These are phyloP conservation scores for Tachina fera DNA, from an alignment of 2,888 invertebrate species.

Conservation along the genomic window DNA sequence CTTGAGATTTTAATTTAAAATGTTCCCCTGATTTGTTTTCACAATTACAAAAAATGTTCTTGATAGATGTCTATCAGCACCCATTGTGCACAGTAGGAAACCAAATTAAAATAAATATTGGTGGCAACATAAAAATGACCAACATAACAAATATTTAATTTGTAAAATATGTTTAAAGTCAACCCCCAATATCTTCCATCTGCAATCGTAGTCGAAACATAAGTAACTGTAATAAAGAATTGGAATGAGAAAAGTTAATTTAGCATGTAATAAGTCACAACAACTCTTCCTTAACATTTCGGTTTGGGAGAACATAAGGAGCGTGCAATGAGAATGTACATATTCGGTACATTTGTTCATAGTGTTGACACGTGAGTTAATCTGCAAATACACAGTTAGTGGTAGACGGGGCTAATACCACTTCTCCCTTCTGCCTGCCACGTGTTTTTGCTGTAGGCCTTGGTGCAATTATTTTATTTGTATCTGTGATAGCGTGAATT, in stretches of 20 bases:
- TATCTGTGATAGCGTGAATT: constrained; percentile 6
- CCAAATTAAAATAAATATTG: constrained; percentile 63
- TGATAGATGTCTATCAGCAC: constrained; percentile 17
- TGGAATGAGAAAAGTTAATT: constrained; percentile 58
- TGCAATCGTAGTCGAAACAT: not conserved
- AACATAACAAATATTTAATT: constrained; percentile 67
- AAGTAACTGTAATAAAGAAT: not conserved
- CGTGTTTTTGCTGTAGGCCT: constrained; percentile 12
- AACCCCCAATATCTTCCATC: constrained; percentile 17
- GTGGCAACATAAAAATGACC: constrained; percentile 71
- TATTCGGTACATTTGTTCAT: constrained; percentile 4
- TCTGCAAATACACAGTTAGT: constrained; percentile 60
- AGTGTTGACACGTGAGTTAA: constrained; percentile 70
- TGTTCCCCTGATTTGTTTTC: not conserved
- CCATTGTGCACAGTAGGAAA: constrained; percentile 65
- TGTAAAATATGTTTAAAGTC: constrained; percentile 62
- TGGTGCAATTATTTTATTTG: constrained; percentile 26
- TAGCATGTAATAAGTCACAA: constrained; percentile 67
- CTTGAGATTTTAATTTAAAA: too few species aligned
- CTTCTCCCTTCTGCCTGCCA: constrained; percentile 9
- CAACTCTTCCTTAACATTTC: constrained; percentile 21
- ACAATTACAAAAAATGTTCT: not conserved
- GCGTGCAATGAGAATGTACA: constrained; percentile 38
- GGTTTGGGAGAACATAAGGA: constrained; percentile 5
- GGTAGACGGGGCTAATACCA: constrained; percentile 38